These are phyloP conservation scores for Wiebesia pumilae DNA, from an alignment of 1,140 invertebrate genomes.

Conservation along the genomic window DNA sequence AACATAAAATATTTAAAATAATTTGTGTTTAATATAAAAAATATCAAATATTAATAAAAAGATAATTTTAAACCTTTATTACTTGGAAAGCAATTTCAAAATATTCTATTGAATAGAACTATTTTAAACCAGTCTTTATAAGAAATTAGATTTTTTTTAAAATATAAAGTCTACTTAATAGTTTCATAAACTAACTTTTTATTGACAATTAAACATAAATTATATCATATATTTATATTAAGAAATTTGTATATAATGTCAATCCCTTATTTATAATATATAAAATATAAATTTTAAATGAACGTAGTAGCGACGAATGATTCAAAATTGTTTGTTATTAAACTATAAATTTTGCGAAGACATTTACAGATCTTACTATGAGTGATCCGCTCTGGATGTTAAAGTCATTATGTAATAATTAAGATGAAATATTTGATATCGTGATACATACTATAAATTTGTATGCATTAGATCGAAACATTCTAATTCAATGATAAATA, in stretches of 20 bases:
- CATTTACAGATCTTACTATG: not conserved
- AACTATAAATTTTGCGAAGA: not conserved
- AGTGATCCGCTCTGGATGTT: not conserved
- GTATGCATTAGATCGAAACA: not conserved
- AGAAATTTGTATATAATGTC: not conserved
- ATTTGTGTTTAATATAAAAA: not conserved
- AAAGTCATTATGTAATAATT: conserved; percentile 14
- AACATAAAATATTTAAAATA: not conserved
- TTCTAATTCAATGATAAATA: not conserved
- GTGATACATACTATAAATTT: not conserved
- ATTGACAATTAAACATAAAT: not conserved
- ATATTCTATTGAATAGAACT: not conserved
- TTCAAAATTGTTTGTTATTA: not conserved
- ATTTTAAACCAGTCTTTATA: conserved; percentile 16
- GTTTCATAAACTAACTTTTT: not conserved
- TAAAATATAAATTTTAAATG: not conserved
- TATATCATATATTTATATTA: not conserved
- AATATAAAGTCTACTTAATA: not conserved
- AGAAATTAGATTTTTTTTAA: not conserved
- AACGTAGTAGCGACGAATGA: not conserved
- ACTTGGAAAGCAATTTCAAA: not conserved
- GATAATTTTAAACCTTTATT: conserved; percentile 20
- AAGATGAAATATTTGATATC: not conserved
- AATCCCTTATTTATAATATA: not conserved
- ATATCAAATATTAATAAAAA: conserved; percentile 20